Evolutionary conservation across 2,797 vertebrate genomes (phyloP), one percentile per base, ranked within the genome.

Genomic region (Graptemys geographica): DNA sequence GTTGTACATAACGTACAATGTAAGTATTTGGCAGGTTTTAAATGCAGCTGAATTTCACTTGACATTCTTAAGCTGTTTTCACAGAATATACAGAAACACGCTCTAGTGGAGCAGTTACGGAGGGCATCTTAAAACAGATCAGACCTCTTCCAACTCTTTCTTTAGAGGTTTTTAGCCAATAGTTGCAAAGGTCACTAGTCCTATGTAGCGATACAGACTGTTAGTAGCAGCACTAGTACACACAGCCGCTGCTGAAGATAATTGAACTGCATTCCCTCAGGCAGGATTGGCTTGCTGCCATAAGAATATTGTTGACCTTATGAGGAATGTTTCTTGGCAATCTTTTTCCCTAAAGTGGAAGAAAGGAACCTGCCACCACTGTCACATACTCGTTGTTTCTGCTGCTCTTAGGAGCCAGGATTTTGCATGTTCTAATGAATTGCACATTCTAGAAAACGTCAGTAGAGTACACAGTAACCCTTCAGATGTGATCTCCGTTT

Each of bases 1-100:
- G 13, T 33, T 59, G 57, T 2, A 5, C 19, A 4, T 56, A 18
- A 9, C 5, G 76, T 27, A 5, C 8, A 16, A 1, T 2, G 3
- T 5, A 3, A 6, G 4, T 18, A 27, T 11, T 6, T 6, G 4
- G 10, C 55, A 47, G 27, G 16, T 6, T 51, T 62, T 8, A 8
- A 28, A 16, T 0, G 2, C 25, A 23, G 25, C 2, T 72, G 6
- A 10, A 1, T 2, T 51, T 88, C 11, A 13, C 41, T 41, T 2
- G 1, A 5, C 57, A 16, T 84, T 13, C 41, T 41, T 41, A 74
- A 6, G 51, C 27, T 51, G 16, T 25, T n/a, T 55, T 1, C 41
- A 78, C 25, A 79, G 76, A 19, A 33, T 4, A 0, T 0, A 37
- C 76, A 1, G 3, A 1, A 12, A 49, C 76, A 87, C 74, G 76